Conservation (phyloP, 1,140 invertebrate species). For the Aphelenchoides fujianensis region DNA sequence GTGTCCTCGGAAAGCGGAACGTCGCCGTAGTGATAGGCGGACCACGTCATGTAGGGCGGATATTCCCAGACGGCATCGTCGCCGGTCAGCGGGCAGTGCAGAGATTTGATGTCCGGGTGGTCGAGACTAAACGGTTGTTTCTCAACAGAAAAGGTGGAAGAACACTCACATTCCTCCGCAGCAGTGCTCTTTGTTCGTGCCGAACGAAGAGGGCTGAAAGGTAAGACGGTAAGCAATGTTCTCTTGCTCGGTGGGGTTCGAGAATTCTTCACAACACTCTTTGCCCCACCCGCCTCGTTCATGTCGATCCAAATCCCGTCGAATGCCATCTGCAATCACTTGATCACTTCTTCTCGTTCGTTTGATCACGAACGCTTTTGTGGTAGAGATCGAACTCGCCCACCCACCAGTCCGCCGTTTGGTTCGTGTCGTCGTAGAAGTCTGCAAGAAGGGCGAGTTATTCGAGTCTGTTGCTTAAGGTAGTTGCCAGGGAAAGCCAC, state of each 20-base stretch:
- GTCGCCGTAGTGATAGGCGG: conserved; percentile 4
- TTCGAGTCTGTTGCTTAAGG: not conserved
- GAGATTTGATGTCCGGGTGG: conserved; percentile 19
- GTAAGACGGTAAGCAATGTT: no score
- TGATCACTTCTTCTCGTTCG: not conserved
- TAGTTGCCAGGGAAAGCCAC: conserved; percentile 41
- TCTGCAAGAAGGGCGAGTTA: conserved; percentile 31
- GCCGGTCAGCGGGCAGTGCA: conserved; percentile 27
- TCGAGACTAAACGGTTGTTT: conserved; percentile 22
- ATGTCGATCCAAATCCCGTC: conserved; percentile 53
- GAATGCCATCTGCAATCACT: conserved; percentile 20
- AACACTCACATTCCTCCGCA: no score
- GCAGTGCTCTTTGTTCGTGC: not conserved
- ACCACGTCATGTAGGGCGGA: conserved; percentile 50
- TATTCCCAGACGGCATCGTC: conserved; percentile 38
- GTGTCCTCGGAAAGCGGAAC: conserved; percentile 70
- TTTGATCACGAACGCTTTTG: not conserved
- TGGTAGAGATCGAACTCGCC: conserved; percentile 34
- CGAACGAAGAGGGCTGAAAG: no score
- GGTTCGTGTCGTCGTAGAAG: conserved; percentile 53
- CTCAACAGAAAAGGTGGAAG: no score
- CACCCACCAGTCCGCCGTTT: conserved; percentile 45
- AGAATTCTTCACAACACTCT: no score
- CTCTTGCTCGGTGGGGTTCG: conserved; percentile 56
- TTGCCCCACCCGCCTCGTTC: conserved; percentile 59